A percentile compares a stretch with the other conserved stretches of the same genome.
Evolutionary conservation across 2,888 invertebrate genomes (phyloP).

Genomic region (Sinohyriopsis cumingii): DNA sequence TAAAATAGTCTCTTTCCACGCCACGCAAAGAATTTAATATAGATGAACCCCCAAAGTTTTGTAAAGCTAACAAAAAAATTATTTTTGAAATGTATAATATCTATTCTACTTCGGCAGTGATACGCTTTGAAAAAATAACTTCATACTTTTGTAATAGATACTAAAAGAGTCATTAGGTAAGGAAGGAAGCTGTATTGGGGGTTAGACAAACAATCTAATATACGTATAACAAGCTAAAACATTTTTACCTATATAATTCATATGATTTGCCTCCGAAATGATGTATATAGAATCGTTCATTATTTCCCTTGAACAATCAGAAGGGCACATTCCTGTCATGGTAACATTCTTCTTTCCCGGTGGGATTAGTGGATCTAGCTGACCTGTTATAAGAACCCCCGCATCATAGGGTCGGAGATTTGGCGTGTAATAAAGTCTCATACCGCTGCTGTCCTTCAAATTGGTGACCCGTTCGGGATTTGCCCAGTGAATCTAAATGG

Average conservation of each 20-base stretch:
- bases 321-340: background rate
- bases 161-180: too few relatives aligned
- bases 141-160: too few relatives aligned
- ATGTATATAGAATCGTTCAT: slow-evolving; percentile 23
- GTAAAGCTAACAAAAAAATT: too few relatives aligned
- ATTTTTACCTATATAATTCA: slow-evolving; percentile 35
- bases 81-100: too few relatives aligned
- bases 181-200: too few relatives aligned
- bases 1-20: too few relatives aligned
- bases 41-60: fast-evolving
- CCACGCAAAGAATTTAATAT: too few relatives aligned
- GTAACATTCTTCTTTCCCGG: background rate
- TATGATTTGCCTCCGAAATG: slow-evolving; percentile 25
- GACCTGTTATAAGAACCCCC: slow-evolving; percentile 6
- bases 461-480: background rate
- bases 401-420: slow-evolving; percentile 1
- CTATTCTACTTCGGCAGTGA: too few relatives aligned
- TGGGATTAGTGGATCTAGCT: slow-evolving; percentile 1
- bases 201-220: too few relatives aligned
- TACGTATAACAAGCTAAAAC: background rate
- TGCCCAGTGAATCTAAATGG: slow-evolving; percentile 5
- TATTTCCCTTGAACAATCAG: slow-evolving; percentile 17
- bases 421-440: slow-evolving; percentile 5
- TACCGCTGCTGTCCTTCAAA: slow-evolving; percentile 2
- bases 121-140: too few relatives aligned